Conservation (phyloP, 2,797 vertebrate species). For the Danio albolineatus region DNA sequence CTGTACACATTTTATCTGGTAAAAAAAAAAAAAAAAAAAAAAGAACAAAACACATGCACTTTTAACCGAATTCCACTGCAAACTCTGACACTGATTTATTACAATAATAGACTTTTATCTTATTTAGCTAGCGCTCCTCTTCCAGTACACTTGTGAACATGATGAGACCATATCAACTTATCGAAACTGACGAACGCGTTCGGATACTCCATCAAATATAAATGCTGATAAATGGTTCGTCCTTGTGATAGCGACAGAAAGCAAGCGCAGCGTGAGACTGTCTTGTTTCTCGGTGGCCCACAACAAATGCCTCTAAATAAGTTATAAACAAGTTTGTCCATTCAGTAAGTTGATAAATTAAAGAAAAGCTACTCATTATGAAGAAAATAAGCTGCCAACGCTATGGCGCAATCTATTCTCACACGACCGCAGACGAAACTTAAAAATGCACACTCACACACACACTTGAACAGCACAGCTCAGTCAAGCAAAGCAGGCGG, state of each 20-base stretch:
- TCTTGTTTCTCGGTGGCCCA: slow-evolving; percentile 69
- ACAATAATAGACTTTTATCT: slow-evolving; percentile 7
- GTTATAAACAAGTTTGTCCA: slow-evolving; percentile 84
- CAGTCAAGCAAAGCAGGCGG: slow-evolving; percentile 62
- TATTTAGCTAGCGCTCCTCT: not conserved
- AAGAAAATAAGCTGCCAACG: slow-evolving; percentile 13
- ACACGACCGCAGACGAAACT: slow-evolving; percentile 27
- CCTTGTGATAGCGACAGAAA: slow-evolving; percentile 25
- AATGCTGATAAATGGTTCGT: slow-evolving; percentile 42
- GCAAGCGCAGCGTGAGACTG: slow-evolving; percentile 52
- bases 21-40: not conserved
- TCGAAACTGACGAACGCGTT: not conserved
- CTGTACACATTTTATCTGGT: too few relatives aligned
- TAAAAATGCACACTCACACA: slow-evolving; percentile 44
- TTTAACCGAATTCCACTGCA: not conserved
- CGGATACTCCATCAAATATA: slow-evolving; percentile 35
- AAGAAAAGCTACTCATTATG: slow-evolving; percentile 77
- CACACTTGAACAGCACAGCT: slow-evolving; percentile 45
- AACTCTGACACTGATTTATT: slow-evolving; percentile 9
- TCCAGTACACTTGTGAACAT: not conserved
- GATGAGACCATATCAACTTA: slow-evolving; percentile 4
- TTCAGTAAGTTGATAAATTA: slow-evolving; percentile 87
- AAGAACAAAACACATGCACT: not conserved
- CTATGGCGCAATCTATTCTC: slow-evolving; percentile 36
- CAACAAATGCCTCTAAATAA: slow-evolving; percentile 84